Evolutionary conservation across 2,113 vertebrate genomes (phyloP), one percentile per base, ranked within the genome.

Genomic region (Geococcyx californianus): DNA sequence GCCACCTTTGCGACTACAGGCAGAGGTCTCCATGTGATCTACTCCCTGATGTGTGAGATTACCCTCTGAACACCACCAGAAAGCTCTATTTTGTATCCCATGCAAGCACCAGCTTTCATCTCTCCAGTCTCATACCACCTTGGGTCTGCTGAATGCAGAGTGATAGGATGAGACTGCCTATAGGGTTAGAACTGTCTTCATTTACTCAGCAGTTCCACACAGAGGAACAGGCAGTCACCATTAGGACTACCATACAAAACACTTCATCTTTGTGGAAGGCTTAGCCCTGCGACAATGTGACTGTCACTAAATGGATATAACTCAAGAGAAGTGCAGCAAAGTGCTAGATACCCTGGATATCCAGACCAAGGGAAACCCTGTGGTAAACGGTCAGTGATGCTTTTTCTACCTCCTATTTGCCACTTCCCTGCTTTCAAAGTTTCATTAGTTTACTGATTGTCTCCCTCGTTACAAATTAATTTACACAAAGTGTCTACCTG

Each of bases 121-220:
- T 63, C 18, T 66, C 44, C 3, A 1, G 2, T 72, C 25, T 56
- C 13, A n/a, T 28, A 38, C 20, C 24, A 36, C 25, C 13, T 38
- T n/a, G 47, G 17, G 11, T 59, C 44, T 55, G 33, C 67, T 68
- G 67, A 75, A 83, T 26, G 58, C 54, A 47, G 52, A 42, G 29
- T 1, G 18, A 47, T 29, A 16, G 25, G 34, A 34, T 28, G 58
- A 74, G 25, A 34, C 58, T 44, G 16, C n/a, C 51, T 31, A 13
- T 16, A 40, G 8, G 4, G 3, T 38, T 49, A 87, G 24, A 18
- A 7, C 51, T 28, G 14, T 3, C 47, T n/a, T 28, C 0, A 0
- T 60, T 63, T 77, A 6, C 52, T 82, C 19, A 47, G 56, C 40
- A 19, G 34, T 47, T 89, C 23, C 34, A 72, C 18, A 14, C 28